Base-by-base conservation (phyloP, 1,140 invertebrate genomes). In the Lordiphosa stackelbergi region DNA sequence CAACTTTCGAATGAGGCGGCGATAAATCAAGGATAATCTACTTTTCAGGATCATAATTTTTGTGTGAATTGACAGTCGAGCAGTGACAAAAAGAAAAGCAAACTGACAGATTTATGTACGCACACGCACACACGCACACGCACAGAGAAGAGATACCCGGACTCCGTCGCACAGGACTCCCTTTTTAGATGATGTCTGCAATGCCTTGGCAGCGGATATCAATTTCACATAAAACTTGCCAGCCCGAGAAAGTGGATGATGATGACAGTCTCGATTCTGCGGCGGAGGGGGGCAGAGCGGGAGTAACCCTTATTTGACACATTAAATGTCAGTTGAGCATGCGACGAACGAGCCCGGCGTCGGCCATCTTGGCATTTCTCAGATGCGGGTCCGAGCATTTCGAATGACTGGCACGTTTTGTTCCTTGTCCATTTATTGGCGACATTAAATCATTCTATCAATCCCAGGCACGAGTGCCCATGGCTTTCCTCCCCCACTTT, bases 21-120 rank as follows among this genome's bases (percentile, higher is more conserved):
- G 72, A 86, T 86, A 86, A 86, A 86, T 86, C 84, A 86, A 86
- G 84, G 84, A 86, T 86, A 86, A 86, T 86, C 84, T 86, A 86
- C 84, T 86, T 86, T 86, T 86, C 85, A 86, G 84, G 84, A 86
- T 86, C 84, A 86, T 86, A 86, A 86, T 86, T 86, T 86, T 73
- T 77, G 78, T 86, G 81, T 86, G 78, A 86, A 86, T 86, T 86
- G 84, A 86, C 84, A 86, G 75, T 68, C 64, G 58, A 69, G 73
- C 77, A 83, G 73, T 83, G 77, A 83, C 77, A 83, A 84, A 83
- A 83, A 84, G 79, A 84, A 73, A 66, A 78, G 65, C 73, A 81
- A 84, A 83, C 61, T 86, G 84, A 86, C 84, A 86, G 84, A 86
- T 86, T 86, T 86, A 86, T 86, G 84, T 84, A 64, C 69, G 74